Conservation (phyloP, 1,140 invertebrate genomes). For the Hyposmocoma kahamanoa region DNA sequence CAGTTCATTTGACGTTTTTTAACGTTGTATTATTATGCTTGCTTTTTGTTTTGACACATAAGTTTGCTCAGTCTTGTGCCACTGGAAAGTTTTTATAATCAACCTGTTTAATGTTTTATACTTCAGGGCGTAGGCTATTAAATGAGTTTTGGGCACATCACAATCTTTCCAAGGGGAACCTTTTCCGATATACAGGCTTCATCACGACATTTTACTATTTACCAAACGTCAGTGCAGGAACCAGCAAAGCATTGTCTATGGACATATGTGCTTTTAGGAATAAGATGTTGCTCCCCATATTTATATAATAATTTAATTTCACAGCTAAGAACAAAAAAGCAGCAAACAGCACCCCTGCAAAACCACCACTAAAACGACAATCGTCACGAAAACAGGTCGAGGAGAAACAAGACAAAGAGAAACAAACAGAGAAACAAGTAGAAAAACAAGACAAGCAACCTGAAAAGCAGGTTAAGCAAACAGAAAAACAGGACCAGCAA, state of each 20-base stretch:
- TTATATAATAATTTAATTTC: constrained; percentile 3
- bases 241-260: neutral
- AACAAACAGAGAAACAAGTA: constrained; percentile 15
- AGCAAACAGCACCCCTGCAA: constrained; percentile 35
- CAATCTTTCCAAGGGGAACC: neutral
- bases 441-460: constrained; percentile 13
- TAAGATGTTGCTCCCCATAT: neutral
- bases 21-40: too few species aligned
- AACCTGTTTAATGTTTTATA: too few species aligned
- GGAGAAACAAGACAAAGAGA: constrained; percentile 25
- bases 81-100: too few species aligned
- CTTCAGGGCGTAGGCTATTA: too few species aligned
- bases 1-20: too few species aligned
- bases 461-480: constrained; percentile 5
- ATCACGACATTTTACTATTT: neutral
- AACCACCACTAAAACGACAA: constrained; percentile 38
- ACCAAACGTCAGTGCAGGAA: neutral
- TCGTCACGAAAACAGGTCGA: constrained; percentile 38
- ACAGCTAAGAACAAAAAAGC: constrained; percentile 48
- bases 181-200: neutral
- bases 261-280: neutral
- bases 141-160: neutral
- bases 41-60: too few species aligned
- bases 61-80: neutral
- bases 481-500: constrained; percentile 16